Conservation (phyloP, 2,113 vertebrate species). For the Sylvicapra grimmia region DNA sequence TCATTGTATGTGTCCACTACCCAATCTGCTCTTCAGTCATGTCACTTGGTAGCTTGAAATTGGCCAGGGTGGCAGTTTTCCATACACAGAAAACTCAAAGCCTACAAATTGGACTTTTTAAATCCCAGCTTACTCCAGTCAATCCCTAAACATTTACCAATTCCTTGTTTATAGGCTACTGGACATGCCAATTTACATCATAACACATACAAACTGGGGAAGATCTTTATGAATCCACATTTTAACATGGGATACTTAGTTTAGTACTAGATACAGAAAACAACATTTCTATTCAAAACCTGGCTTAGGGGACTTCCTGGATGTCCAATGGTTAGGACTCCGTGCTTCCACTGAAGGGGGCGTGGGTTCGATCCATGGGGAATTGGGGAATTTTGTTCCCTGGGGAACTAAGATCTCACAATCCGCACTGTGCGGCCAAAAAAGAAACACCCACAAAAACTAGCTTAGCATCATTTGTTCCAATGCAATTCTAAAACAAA, state of each 20-base stretch:
- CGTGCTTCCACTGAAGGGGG: background rate
- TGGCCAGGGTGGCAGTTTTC: background rate
- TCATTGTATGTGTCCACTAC: background rate
- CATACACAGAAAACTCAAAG: background rate
- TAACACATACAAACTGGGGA: background rate
- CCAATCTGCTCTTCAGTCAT: background rate
- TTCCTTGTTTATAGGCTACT: background rate
- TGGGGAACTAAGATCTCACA: background rate
- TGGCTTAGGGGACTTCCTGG: background rate
- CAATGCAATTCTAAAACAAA: background rate
- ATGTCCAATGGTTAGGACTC: background rate
- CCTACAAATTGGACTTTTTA: background rate
- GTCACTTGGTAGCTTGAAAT: background rate
- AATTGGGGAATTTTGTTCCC: background rate
- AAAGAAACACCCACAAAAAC: background rate
- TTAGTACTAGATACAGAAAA: background rate
- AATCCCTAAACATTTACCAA: background rate
- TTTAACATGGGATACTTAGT: background rate
- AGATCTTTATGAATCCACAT: background rate
- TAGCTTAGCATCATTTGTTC: background rate
- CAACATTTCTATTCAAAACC: background rate
- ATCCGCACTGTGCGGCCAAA: accelerated
- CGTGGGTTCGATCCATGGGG: accelerated
- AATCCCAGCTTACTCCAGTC: background rate
- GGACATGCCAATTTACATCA: background rate